Base-by-base conservation (phyloP, 2,888 invertebrate species). In the Megalurothrips usitatus region DNA sequence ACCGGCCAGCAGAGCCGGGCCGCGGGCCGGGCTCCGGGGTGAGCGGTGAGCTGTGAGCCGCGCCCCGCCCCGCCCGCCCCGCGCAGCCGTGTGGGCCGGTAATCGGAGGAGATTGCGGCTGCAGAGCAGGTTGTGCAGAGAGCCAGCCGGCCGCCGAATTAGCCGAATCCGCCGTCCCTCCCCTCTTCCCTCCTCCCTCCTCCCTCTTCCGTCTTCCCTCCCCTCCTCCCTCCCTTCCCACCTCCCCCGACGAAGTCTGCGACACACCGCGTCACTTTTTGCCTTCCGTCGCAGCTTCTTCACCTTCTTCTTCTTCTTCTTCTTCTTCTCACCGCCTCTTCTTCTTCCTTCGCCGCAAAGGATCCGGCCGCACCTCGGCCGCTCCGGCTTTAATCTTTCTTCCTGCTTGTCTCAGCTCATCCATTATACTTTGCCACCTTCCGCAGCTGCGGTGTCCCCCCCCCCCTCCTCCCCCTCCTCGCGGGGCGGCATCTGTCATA, bases 401-500 rank as follows among this genome's bases (percentile, higher is more conserved):
- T 58, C 68, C 68, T 26, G 68, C 68, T 75, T 75, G 68, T 75
- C 68, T 75, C 68, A 75, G 68, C 68, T 75, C 68, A 75, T 75
- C 68, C 68, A 75, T 75, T 75, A 75, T 75, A 75, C 68, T 75
- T 75, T 75, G 23, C 23, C 68, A 26, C 68, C 68, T 58, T 23
- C 68, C 26, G 26, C 26, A 58, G 23, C 23, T 12, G 26, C 26
- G 26, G 23, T 23, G 68, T 26, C 68, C 68, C 68, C 12, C 23
- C 68, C 26, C 68, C 23, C 68, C 68, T 9, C 26, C 26, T 26
- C 26, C 68, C 68, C 11, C 52, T n/a, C 52, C 52, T 11, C 52
- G 17, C 52, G 17, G 17, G 17, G 19, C 58, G 58, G 58, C 58
- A 17, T 17, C 58, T 19, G 19, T 58, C 58, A 58, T 19, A 17